Conservation (phyloP, 2,797 vertebrate genomes). For the Hapalemur alaotrensis region DNA sequence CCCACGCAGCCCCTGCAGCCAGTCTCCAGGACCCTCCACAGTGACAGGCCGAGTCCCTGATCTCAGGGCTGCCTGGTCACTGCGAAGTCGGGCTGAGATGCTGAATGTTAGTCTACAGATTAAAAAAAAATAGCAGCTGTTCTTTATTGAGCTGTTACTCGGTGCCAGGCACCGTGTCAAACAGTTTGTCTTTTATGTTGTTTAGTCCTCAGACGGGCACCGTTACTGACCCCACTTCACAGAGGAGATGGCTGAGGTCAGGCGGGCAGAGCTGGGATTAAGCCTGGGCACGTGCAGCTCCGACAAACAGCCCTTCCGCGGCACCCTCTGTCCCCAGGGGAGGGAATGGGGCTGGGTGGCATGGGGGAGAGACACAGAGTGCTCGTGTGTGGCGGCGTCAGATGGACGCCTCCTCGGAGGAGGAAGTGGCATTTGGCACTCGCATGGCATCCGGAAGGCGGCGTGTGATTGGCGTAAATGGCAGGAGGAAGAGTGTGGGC, state of each 20-base stretch:
- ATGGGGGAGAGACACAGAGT: not conserved
- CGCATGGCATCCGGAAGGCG: not conserved
- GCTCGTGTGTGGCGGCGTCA: not conserved
- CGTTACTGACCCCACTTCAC: not conserved
- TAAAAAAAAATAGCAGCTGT: not conserved
- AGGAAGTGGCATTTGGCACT: not conserved
- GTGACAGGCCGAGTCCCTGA: not conserved
- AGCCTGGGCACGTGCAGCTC: not conserved
- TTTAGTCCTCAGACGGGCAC: not conserved
- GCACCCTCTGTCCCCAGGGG: not conserved
- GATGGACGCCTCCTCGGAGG: not conserved
- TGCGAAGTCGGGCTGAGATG: not conserved
- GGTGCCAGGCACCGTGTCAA: not conserved
- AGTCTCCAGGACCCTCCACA: not conserved
- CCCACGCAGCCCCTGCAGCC: not conserved
- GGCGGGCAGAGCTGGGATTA: not conserved
- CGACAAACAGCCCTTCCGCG: not conserved
- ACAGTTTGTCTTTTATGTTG: not conserved
- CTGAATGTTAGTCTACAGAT: not conserved
- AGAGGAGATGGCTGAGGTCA: not conserved
- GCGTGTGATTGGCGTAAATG: not conserved
- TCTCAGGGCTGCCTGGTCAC: not conserved
- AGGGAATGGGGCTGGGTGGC: not conserved
- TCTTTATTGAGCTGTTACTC: not conserved
- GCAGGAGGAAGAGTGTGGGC: not conserved